Base-by-base conservation (phyloP, 2,888 invertebrate genomes). In the Ceraclea dissimilis region DNA sequence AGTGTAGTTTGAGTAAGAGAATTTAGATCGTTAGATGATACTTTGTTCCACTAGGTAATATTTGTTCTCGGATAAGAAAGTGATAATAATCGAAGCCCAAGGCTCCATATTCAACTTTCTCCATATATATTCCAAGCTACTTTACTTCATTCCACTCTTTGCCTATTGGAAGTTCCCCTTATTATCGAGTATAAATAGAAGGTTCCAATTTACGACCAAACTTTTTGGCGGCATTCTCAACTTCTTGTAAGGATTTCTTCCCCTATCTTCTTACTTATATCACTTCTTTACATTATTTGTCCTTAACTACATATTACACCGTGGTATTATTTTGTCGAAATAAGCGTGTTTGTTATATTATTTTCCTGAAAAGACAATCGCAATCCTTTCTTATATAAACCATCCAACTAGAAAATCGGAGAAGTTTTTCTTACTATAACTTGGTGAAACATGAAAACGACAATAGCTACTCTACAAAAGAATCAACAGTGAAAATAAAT, bases 171-270 rank as follows among this genome's bases (percentile, higher is more conserved):
- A 51, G 46, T 47, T 57, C 52, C 43, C 34, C 49, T 57, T 51
- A 59, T 59, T 61, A 61, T 57, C 56, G 60, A 26, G 54, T 50
- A 60, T 58, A 59, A 61, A 61, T 61, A 59, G 54, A 51, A 55
- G 31, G 54, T 52, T 33, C 26, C 58, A 54, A 60, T 60, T 60
- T 60, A 60, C 58, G 56, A 44, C 19, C 44, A 52, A 60, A 58
- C 51, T 60, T 60, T 54, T 33, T 39, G n/a, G 46, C 47, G 39
- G 53, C 48, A 52, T 49, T 43, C 49, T 50, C 44, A 26, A 26
- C 50, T 59, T 57, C 56, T 56, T 39, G 53, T 49, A 43, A 33
- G 39, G 39, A 49, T 26, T 11, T 21, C 34, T 47, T 11, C 19
- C 18, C n/a, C 16, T 47, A 43, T 31, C 44, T 52, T 26, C 31